Percentiles rank a stretch among this genome's conserved stretches.
Evolutionary conservation across 2,113 vertebrate species (phyloP).

Genomic region (Helogale parvula): DNA sequence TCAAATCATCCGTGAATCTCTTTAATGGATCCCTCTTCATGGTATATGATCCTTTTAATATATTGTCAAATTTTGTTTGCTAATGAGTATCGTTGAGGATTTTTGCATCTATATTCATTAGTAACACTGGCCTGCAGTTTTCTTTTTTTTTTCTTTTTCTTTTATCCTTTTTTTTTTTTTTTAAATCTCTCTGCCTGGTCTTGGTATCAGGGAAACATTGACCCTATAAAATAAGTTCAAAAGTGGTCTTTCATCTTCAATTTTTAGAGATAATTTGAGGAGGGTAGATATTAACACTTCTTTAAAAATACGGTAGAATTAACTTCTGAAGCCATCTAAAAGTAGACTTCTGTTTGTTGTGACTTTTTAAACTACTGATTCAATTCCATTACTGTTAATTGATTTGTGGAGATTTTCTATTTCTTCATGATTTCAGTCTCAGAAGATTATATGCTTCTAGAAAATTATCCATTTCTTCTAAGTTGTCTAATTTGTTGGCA

Average conservation of each 20-base stretch:
- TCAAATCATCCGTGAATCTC: background rate
- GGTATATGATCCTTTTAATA: background rate
- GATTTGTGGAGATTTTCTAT: background rate
- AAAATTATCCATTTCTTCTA: background rate
- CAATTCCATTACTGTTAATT: background rate
- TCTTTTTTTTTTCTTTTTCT: background rate
- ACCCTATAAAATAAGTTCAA: background rate
- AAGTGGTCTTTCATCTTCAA: background rate
- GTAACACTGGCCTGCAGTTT: background rate
- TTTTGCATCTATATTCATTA: background rate
- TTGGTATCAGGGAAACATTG: background rate
- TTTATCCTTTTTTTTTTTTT: background rate
- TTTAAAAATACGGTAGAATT: background rate
- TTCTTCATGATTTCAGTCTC: background rate
- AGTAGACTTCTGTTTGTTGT: background rate
- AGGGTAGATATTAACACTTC: background rate
- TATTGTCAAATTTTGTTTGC: background rate
- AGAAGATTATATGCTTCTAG: background rate
- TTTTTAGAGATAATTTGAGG: background rate
- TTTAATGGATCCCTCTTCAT: background rate
- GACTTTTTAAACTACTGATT: background rate
- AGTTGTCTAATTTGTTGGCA: background rate
- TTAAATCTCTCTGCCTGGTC: background rate
- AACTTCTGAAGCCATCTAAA: background rate
- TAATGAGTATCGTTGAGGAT: background rate